These are phyloP conservation scores for Arenicola marina DNA, from an alignment of 2,888 invertebrate species.

Conservation along the genomic window DNA sequence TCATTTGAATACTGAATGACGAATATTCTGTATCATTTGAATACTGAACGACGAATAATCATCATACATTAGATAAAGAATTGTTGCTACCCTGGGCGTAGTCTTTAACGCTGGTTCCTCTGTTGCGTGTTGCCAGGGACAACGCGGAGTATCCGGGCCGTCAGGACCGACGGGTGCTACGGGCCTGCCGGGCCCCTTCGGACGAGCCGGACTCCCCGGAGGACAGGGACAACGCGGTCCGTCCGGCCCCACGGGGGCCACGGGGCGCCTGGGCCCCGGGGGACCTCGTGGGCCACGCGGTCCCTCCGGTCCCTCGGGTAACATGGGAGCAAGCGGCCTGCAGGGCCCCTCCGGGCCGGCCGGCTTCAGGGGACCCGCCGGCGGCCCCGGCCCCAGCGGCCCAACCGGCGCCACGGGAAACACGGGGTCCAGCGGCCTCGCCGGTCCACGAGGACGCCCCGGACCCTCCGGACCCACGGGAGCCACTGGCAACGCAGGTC, in stretches of 20 bases:
- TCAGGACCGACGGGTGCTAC: slow-evolving; percentile 35
- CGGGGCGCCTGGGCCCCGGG: slow-evolving; percentile 2
- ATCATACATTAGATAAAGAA: no score
- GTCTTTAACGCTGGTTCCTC: no score
- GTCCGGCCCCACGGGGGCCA: slow-evolving; percentile 2
- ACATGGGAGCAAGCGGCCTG: slow-evolving; percentile 3
- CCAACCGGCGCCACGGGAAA: slow-evolving; percentile 10
- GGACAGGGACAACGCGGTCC: slow-evolving; percentile 4
- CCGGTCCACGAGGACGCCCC: slow-evolving; percentile 9
- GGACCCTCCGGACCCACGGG: slow-evolving; percentile 15
- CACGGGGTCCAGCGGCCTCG: slow-evolving; percentile 4
- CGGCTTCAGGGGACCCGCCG: slow-evolving; percentile 6
- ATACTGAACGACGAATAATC: no score
- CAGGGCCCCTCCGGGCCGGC: slow-evolving; percentile 1
- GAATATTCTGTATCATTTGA: no score
- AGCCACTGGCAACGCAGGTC: slow-evolving; percentile 13
- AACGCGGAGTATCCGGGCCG: slow-evolving; percentile 11
- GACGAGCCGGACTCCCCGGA: slow-evolving; percentile 32
- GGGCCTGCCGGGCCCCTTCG: slow-evolving; percentile 43
- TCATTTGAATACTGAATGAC: no score
- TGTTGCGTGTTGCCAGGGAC: no score
- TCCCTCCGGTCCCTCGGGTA: slow-evolving; percentile 39
- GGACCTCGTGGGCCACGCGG: slow-evolving; percentile 19
- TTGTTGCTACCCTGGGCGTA: no score
- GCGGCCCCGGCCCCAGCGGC: slow-evolving; percentile 8